A percentile compares a stretch with the other conserved stretches of the same genome.
phyloP scores from a whole-genome alignment of 2,797 vertebrate species.

The Yasuhikotakia modesta region DNA sequence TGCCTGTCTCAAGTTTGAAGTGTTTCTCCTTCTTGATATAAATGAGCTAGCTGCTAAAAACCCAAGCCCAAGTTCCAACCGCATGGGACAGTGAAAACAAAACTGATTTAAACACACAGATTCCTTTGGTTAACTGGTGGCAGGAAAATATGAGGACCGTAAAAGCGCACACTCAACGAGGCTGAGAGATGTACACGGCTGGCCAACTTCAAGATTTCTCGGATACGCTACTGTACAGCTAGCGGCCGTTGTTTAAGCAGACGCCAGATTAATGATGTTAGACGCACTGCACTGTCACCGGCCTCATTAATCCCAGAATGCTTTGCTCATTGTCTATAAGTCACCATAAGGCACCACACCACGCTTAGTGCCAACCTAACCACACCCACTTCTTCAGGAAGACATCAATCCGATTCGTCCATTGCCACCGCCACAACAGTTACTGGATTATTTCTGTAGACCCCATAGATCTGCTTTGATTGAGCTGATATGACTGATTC shows the following conservation, averaged over 20 bases:
- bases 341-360: background rate
- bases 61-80: background rate
- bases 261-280: slow-evolving; percentile 2
- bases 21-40: slow-evolving; percentile 1
- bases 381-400: too few species aligned
- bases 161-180: background rate
- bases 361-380: background rate
- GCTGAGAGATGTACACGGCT: background rate
- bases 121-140: slow-evolving; percentile 8
- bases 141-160: background rate
- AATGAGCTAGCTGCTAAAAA: slow-evolving; percentile 20
- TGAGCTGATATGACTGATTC: too few species aligned
- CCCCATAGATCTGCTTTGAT: too few species aligned
- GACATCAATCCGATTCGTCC: too few species aligned
- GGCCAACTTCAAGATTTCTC: background rate
- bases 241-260: background rate
- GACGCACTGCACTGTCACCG: too few species aligned
- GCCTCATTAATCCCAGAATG: background rate
- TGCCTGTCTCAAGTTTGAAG: slow-evolving; percentile 13
- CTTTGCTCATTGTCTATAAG: slow-evolving; percentile 30
- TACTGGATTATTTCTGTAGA: too few species aligned
- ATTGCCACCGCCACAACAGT: too few species aligned
- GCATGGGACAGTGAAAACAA: background rate
- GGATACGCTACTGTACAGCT: background rate
- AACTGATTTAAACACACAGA: slow-evolving; percentile 1